A percentile compares a stretch with the other conserved stretches of the same genome.
Conservation (phyloP, 1,140 invertebrate species). For the Drosophila lacertosa region DNA sequence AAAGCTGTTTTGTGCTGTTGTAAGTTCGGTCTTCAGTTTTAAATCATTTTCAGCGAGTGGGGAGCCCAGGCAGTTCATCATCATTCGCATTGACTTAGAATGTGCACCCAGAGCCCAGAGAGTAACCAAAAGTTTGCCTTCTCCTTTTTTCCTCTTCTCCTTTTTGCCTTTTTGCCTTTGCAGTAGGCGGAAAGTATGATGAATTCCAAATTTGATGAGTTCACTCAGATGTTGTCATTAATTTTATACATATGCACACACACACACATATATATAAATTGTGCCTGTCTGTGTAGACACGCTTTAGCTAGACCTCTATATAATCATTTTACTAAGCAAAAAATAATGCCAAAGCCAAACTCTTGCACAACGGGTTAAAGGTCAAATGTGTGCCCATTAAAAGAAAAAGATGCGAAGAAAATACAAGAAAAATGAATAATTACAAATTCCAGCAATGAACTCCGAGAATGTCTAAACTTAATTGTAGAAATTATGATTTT, state of each 20-base stretch:
- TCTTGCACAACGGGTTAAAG: slow-evolving; percentile 15
- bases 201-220: slow-evolving; percentile 82
- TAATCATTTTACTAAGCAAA: slow-evolving; percentile 26
- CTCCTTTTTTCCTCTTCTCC: slow-evolving; percentile 3
- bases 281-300: not conserved
- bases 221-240: slow-evolving; percentile 82
- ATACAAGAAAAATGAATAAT: slow-evolving; percentile 26
- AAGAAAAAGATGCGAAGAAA: not conserved
- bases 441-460: slow-evolving; percentile 28
- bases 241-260: slow-evolving; percentile 63
- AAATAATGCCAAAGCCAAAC: slow-evolving; percentile 15
- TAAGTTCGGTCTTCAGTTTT: slow-evolving; percentile 50
- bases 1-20: too few species aligned
- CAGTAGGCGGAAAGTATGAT: slow-evolving; percentile 81
- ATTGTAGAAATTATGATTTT: not conserved
- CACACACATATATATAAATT: not conserved
- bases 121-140: slow-evolving; percentile 4
- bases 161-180: slow-evolving; percentile 29
- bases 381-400: slow-evolving; percentile 24
- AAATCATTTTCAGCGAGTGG: slow-evolving; percentile 77
- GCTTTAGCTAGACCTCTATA: slow-evolving; percentile 9
- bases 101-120: slow-evolving; percentile 60
- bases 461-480: too few species aligned
- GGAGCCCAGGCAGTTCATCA: slow-evolving; percentile 72
- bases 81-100: slow-evolving; percentile 80